These are phyloP conservation scores for Ophiodon elongatus DNA, from an alignment of 2,113 vertebrate genomes.

Conservation along the genomic window DNA sequence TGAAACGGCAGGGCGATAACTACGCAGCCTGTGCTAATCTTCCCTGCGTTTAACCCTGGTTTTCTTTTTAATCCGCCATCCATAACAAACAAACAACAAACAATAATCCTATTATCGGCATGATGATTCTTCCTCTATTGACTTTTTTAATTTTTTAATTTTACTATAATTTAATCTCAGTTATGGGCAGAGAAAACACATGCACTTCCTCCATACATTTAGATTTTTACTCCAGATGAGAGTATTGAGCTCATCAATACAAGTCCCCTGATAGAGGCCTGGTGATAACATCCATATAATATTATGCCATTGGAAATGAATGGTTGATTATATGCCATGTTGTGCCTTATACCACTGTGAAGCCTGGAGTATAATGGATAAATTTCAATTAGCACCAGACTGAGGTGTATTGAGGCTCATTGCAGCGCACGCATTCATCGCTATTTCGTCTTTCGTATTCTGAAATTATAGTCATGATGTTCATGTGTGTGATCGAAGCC, in stretches of 20 bases:
- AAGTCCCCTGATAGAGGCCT: conserved; percentile 48
- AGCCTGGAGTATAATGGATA: conserved; percentile 46
- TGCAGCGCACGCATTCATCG: conserved; percentile 1
- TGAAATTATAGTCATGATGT: conserved; percentile 28
- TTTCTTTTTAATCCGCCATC: conserved; percentile 84
- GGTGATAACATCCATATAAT: conserved; percentile 60
- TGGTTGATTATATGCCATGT: conserved; percentile 55
- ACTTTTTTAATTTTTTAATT: conserved; percentile 45
- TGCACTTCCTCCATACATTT: conserved; percentile 54
- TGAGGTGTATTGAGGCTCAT: conserved; percentile 34
- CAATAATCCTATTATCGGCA: conserved; percentile 84
- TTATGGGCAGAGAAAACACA: conserved; percentile 61
- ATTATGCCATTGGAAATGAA: conserved; percentile 43
- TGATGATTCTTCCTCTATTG: conserved; percentile 74
- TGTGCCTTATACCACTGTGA: conserved; percentile 47
- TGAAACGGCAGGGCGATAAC: conserved; percentile 81
- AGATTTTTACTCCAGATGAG: conserved; percentile 51
- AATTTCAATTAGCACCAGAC: conserved; percentile 66
- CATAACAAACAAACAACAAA: conserved; percentile 85
- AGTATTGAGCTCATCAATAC: conserved; percentile 53
- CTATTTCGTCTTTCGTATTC: conserved; percentile 25
- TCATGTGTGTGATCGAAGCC: conserved; percentile 41
- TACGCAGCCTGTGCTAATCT: conserved; percentile 80
- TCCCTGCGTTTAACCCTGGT: conserved; percentile 81
- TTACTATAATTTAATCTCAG: conserved; percentile 76